These are phyloP conservation scores for Pammene aurita DNA, from an alignment of 2,888 invertebrate species.

Conservation along the genomic window DNA sequence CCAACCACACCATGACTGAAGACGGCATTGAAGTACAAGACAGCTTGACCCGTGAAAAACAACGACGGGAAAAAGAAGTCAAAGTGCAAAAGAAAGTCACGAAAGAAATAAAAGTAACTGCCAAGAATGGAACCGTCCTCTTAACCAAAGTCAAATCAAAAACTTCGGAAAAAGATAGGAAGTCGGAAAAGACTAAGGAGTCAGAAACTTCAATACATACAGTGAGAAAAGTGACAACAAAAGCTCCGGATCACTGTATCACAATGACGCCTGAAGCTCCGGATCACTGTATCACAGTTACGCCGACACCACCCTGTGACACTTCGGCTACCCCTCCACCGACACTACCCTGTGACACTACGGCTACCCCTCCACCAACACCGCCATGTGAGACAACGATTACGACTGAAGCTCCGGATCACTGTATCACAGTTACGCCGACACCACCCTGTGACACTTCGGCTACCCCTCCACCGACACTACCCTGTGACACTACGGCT, in stretches of 20 bases:
- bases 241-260: background rate
- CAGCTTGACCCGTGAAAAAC: conserved; percentile 7
- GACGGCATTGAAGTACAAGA: background rate
- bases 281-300: background rate
- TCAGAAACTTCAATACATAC: conserved; percentile 1
- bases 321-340: no score
- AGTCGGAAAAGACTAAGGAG: conserved; percentile 19
- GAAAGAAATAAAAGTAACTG: conserved; percentile 15
- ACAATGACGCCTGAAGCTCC: background rate
- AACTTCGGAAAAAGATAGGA: conserved; percentile 21
- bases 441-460: background rate
- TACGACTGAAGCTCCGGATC: no score
- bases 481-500: background rate
- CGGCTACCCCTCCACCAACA: background rate
- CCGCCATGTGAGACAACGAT: background rate
- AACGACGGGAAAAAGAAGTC: background rate
- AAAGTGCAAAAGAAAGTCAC: conserved; percentile 5
- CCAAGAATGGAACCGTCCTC: conserved; percentile 8
- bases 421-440: background rate
- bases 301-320: background rate
- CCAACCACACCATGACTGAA: conserved; percentile 3
- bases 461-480: background rate
- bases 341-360: no score
- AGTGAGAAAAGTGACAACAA: background rate
- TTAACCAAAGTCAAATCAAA: conserved; percentile 9